Conservation (phyloP, 2,888 invertebrate species). For the Stenichneumon culpator region DNA sequence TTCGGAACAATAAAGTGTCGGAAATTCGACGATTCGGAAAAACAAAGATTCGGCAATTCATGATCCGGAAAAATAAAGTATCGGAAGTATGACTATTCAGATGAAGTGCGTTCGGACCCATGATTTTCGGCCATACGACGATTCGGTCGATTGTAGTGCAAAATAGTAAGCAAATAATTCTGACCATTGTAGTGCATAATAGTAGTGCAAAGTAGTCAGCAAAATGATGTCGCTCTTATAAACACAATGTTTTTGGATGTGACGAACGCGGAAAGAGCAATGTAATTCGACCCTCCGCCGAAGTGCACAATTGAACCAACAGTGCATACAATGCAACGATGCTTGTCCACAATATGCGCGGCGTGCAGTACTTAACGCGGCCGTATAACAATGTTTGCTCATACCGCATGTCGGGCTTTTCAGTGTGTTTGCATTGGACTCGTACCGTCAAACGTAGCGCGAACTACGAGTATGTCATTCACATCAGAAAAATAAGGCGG, state of each 20-base stretch:
- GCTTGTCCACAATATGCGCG: constrained; percentile 22
- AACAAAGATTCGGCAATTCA: too few species aligned
- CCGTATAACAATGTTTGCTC: constrained; percentile 28
- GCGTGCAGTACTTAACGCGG: constrained; percentile 42
- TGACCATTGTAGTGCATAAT: too few species aligned
- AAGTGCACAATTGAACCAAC: background rate
- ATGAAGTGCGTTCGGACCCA: too few species aligned
- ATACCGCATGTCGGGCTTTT: constrained; percentile 2
- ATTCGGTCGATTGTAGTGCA: too few species aligned
- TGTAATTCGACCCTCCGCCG: constrained; percentile 31
- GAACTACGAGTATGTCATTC: constrained; percentile 14
- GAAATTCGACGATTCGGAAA: too few species aligned
- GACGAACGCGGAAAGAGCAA: constrained; percentile 6
- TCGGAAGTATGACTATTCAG: too few species aligned
- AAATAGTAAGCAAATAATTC: too few species aligned
- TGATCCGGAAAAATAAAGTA: too few species aligned
- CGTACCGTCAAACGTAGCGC: constrained; percentile 28
- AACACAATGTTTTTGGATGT: constrained; percentile 9
- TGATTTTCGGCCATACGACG: too few species aligned
- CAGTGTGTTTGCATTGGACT: constrained; percentile 43
- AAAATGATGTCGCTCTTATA: too few species aligned
- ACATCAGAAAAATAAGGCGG: background rate
- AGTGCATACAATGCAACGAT: constrained; percentile 23
- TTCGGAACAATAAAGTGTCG: too few species aligned
- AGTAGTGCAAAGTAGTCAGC: too few species aligned